A percentile compares a stretch with the other conserved stretches of the same genome.
phyloP scores from a whole-genome alignment of 2,113 vertebrate genomes.

The Rhipidura dahli region DNA sequence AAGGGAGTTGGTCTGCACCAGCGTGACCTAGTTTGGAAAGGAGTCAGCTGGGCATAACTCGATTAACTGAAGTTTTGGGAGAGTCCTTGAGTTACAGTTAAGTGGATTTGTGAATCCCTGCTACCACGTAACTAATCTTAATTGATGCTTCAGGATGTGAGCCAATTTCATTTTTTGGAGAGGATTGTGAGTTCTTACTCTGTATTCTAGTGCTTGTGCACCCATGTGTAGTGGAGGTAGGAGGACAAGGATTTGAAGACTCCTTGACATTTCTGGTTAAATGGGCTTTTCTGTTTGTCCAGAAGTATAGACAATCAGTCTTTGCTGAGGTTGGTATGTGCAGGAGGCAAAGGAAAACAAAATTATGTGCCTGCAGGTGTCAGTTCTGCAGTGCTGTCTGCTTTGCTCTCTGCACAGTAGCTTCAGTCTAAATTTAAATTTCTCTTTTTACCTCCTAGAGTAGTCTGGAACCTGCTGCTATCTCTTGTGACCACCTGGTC shows the following conservation, averaged over 20 bases:
- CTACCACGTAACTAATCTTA: background rate
- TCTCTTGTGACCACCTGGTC: background rate
- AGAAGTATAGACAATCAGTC: background rate
- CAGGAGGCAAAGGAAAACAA: background rate
- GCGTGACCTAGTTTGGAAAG: background rate
- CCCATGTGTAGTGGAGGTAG: background rate
- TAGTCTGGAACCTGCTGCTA: background rate
- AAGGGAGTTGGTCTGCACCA: slow-evolving; percentile 28
- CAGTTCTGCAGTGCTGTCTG: background rate
- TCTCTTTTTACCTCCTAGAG: background rate
- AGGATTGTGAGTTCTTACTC: background rate
- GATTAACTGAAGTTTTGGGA: background rate
- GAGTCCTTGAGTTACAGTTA: background rate
- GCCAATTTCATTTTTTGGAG: background rate
- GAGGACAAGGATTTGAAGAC: background rate
- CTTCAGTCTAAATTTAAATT: background rate
- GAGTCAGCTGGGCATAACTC: background rate
- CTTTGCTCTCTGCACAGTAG: background rate
- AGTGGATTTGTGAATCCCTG: background rate
- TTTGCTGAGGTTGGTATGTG: background rate
- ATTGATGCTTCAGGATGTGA: background rate
- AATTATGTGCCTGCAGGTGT: background rate
- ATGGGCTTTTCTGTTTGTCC: background rate
- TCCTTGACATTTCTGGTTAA: background rate
- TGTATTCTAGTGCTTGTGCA: background rate